Percentiles rank a stretch among this genome's conserved stretches.
phyloP scores from a whole-genome alignment of 2,797 vertebrate species.

The Hybognathus amarus region DNA sequence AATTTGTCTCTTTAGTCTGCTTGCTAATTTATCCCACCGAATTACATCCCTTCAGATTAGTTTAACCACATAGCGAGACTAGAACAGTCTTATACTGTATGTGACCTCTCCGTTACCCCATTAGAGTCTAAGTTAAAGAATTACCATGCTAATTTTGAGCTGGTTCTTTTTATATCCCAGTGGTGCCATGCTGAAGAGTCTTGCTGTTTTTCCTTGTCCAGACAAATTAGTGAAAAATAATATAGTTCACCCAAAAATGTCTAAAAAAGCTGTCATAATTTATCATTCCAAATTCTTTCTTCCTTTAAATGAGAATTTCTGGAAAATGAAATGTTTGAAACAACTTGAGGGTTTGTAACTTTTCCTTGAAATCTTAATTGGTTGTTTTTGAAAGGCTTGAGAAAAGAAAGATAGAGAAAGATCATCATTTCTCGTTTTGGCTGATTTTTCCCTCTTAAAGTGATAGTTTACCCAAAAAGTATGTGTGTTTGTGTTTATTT shows the following conservation, averaged over 20 bases:
- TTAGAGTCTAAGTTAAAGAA: conserved; percentile 47
- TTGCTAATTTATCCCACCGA: conserved; percentile 48
- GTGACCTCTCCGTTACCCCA: conserved; percentile 54
- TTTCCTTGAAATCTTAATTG: neutral
- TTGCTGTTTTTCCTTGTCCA: neutral
- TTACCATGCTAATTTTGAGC: conserved; percentile 38
- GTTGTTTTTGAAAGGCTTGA: conserved; percentile 2
- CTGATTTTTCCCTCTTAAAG: neutral
- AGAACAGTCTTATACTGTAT: conserved; percentile 40
- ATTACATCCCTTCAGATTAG: conserved; percentile 59
- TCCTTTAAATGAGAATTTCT: neutral
- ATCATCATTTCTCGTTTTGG: neutral
- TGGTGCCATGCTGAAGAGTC: neutral
- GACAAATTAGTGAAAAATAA: neutral
- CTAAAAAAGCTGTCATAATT: too few relatives aligned
- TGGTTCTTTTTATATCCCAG: conserved; percentile 17
- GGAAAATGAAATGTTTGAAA: neutral
- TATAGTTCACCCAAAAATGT: neutral
- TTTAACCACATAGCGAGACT: conserved; percentile 49
- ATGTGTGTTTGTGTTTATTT: neutral
- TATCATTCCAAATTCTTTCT: neutral
- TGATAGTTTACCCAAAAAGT: neutral
- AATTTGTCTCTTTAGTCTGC: conserved; percentile 59
- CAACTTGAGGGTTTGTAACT: neutral
- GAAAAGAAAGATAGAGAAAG: neutral